These are phyloP conservation scores for Siniperca scherzeri DNA, from an alignment of 2,797 vertebrate genomes.

Conservation along the genomic window DNA sequence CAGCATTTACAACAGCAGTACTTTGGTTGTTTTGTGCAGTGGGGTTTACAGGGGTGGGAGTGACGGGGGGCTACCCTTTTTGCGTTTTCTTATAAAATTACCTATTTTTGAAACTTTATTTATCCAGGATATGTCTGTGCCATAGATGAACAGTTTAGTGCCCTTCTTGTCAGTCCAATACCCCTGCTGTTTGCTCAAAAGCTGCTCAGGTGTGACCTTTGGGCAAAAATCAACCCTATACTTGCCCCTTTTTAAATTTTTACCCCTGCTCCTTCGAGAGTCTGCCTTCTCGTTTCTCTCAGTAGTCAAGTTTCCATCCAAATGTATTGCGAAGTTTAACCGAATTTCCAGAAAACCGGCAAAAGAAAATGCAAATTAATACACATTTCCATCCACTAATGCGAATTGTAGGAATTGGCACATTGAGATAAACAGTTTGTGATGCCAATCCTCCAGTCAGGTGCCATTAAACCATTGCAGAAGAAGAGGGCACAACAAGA, in stretches of 20 bases:
- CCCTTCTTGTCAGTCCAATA: conserved; percentile 8
- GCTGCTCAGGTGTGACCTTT: conserved; percentile 44
- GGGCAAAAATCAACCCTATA: conserved; percentile 7
- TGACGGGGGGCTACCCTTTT: not conserved
- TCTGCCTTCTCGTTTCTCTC: not conserved
- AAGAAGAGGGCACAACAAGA: too few species aligned
- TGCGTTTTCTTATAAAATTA: not conserved
- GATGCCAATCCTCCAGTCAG: not conserved
- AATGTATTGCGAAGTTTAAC: not conserved
- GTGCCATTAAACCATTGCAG: not conserved
- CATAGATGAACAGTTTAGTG: not conserved
- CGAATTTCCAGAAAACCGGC: not conserved
- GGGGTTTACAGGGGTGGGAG: not conserved
- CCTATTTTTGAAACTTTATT: not conserved
- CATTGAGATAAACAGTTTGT: not conserved
- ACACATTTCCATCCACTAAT: not conserved
- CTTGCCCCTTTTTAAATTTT: conserved; percentile 5
- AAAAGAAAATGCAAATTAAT: not conserved
- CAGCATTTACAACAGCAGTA: not conserved
- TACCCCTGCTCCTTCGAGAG: not conserved
- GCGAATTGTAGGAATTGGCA: not conserved
- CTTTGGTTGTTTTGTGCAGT: not conserved
- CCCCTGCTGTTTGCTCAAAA: conserved; percentile 14
- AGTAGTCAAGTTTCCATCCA: not conserved
- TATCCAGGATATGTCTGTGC: not conserved